Percentiles rank a stretch among this genome's conserved stretches.
These are phyloP conservation scores for Vollenhovia emeryi DNA, from an alignment of 1,140 invertebrate species.

Conservation along the genomic window DNA sequence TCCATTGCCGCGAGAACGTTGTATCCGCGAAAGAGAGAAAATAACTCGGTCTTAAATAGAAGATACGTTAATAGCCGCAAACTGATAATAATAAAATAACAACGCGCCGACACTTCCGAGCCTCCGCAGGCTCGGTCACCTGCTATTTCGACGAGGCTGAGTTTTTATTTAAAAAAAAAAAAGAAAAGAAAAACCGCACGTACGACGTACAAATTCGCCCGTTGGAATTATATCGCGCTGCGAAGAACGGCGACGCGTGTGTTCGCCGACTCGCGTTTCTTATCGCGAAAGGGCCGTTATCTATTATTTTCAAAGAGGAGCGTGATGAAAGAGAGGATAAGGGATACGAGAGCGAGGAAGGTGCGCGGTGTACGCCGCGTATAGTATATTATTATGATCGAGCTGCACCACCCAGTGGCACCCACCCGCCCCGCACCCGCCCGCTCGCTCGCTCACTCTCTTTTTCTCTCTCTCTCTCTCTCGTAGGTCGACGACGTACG, in stretches of 20 bases:
- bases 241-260: not conserved
- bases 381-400: constrained; percentile 42
- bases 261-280: not conserved
- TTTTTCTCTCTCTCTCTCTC: not conserved
- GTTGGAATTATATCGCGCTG: not conserved
- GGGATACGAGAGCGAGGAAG: not conserved
- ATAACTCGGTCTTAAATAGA: too few relatives aligned
- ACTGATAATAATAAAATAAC: not conserved
- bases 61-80: not conserved
- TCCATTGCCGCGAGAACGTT: too few relatives aligned
- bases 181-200: too few relatives aligned
- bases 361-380: constrained; percentile 10
- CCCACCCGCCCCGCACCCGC: constrained; percentile 21
- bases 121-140: not conserved
- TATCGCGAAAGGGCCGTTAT: not conserved
- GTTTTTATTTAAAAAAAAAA: not conserved
- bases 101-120: not conserved
- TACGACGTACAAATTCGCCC: not conserved
- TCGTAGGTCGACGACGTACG: constrained; percentile 1
- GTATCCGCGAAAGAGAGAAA: too few relatives aligned
- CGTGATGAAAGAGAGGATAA: not conserved
- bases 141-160: not conserved
- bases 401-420: constrained; percentile 65
- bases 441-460: not conserved
- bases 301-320: not conserved